A percentile compares a stretch with the other conserved stretches of the same genome.
Evolutionary conservation across 1,140 invertebrate genomes (phyloP).

Genomic region (Phymorhynchus buccinoides): DNA sequence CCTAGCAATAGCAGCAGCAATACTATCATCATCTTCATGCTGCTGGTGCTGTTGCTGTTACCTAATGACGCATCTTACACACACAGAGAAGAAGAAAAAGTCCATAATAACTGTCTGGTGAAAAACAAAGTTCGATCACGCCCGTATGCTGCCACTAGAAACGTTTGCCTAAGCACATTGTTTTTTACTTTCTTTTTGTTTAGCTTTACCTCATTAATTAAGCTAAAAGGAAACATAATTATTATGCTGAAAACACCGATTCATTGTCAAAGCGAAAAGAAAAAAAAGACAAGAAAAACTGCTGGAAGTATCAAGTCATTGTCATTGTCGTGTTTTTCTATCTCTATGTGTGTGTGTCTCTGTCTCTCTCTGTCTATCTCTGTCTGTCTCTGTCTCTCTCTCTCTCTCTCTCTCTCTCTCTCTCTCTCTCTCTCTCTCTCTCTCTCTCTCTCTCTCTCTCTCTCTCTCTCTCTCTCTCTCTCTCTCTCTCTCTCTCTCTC

Average conservation of each 20-base stretch:
- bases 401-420: background rate
- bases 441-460: background rate
- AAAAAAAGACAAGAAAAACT: background rate
- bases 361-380: no score
- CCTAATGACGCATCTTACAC: no score
- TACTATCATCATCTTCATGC: no score
- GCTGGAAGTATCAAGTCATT: background rate
- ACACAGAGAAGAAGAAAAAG: no score
- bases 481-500: background rate
- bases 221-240: constrained; percentile 30
- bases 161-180: background rate
- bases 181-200: background rate
- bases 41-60: no score
- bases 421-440: background rate
- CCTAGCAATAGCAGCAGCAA: no score
- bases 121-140: no score
- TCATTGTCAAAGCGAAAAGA: background rate
- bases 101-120: no score
- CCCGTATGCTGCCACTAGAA: no score
- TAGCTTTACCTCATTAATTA: constrained; percentile 1
- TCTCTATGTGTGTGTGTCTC: no score
- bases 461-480: background rate
- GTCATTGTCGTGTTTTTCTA: background rate
- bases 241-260: background rate
- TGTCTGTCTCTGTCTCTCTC: background rate